Evolutionary conservation across 2,888 invertebrate genomes (phyloP).

Genomic region (Microdon myrmicae): DNA sequence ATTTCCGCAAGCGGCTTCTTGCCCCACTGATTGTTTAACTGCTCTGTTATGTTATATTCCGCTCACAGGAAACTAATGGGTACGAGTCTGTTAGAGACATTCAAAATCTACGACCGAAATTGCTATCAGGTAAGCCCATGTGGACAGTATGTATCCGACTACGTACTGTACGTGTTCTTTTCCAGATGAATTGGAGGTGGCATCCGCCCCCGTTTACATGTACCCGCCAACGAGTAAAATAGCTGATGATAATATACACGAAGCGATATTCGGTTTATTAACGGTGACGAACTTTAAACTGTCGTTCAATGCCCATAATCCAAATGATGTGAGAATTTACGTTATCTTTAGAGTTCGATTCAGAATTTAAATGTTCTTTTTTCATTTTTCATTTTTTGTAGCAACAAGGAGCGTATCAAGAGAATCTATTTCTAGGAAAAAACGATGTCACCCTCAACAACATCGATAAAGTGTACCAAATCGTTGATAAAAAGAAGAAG

Average conservation of each 20-base stretch:
- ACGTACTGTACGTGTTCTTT: not conserved
- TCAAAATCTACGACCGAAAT: slow-evolving; percentile 33
- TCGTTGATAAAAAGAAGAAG: slow-evolving; percentile 61
- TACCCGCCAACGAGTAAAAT: slow-evolving; percentile 73
- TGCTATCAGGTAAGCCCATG: slow-evolving; percentile 40
- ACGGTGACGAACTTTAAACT: slow-evolving; percentile 94
- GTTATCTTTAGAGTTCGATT: not conserved
- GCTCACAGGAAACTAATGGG: slow-evolving; percentile 31
- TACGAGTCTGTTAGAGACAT: slow-evolving; percentile 29
- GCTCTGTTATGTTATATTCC: slow-evolving; percentile 2
- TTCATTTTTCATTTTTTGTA: slow-evolving; percentile 19
- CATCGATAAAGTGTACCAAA: slow-evolving; percentile 65
- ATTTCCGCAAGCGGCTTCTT: slow-evolving; percentile 29
- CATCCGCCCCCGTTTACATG: slow-evolving; percentile 86
- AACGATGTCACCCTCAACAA: slow-evolving; percentile 66
- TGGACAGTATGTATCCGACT: no score
- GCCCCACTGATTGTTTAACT: slow-evolving; percentile 14
- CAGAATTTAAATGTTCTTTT: not conserved
- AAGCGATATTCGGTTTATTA: slow-evolving; percentile 84
- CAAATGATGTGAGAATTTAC: slow-evolving; percentile 19
- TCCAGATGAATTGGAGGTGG: slow-evolving; percentile 77
- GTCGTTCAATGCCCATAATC: slow-evolving; percentile 77
- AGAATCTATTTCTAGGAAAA: slow-evolving; percentile 62
- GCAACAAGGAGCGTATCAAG: slow-evolving; percentile 59
- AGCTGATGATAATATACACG: slow-evolving; percentile 73